Percentiles rank a stretch among this genome's conserved stretches.
Conservation (phyloP, 2,888 invertebrate genomes). For the Dynastes tityus region DNA sequence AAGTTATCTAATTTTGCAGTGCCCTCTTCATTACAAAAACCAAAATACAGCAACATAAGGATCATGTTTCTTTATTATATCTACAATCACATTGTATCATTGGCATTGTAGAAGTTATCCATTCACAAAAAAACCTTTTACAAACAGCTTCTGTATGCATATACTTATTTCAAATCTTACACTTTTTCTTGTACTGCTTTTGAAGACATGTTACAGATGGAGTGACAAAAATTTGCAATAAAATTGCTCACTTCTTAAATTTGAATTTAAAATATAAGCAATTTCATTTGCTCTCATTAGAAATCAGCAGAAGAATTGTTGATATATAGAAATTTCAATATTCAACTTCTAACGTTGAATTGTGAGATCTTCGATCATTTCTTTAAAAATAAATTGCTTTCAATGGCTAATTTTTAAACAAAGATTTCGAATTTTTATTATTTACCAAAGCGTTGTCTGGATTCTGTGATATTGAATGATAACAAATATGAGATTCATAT, state of each 20-base stretch:
- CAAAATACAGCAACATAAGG: not conserved
- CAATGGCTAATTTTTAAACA: too few relatives aligned
- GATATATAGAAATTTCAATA: not conserved
- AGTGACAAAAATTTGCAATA: not conserved
- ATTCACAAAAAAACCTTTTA: not conserved
- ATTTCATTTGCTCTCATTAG: not conserved
- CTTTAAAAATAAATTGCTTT: not conserved
- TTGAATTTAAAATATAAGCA: not conserved
- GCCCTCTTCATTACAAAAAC: not conserved
- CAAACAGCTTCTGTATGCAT: conserved; percentile 31
- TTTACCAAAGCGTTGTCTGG: too few relatives aligned
- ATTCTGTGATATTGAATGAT: too few relatives aligned
- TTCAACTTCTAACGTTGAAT: not conserved
- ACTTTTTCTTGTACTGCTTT: conserved; percentile 17
- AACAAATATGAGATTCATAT: too few relatives aligned
- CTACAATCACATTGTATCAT: not conserved
- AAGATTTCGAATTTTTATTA: too few relatives aligned
- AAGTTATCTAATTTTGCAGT: too few relatives aligned
- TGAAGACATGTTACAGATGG: conserved; percentile 30
- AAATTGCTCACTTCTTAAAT: not conserved
- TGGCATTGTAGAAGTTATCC: not conserved
- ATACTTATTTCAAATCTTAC: not conserved
- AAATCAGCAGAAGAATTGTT: not conserved
- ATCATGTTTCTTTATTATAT: not conserved
- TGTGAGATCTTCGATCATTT: not conserved